Conservation (phyloP, 2,113 vertebrate species). For the Oreocharis arfaki region DNA sequence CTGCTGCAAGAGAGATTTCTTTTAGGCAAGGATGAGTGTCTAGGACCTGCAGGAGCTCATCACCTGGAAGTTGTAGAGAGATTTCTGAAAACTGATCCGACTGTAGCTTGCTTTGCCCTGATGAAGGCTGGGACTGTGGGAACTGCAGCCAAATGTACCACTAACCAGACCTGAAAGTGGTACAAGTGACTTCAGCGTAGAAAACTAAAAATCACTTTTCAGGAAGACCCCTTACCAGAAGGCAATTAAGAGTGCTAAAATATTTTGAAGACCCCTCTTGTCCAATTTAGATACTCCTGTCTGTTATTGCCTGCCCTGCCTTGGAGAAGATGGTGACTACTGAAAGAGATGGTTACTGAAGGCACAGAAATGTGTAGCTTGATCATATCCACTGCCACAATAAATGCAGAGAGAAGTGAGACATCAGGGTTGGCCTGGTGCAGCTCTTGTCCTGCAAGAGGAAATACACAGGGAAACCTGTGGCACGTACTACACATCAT, state of each 20-base stretch:
- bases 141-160: neutral
- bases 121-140: neutral
- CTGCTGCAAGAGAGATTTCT: neutral
- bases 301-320: neutral
- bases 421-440: neutral
- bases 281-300: neutral
- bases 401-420: neutral
- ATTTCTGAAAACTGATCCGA: neutral
- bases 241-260: neutral
- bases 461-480: neutral
- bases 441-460: neutral
- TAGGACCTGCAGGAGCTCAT: neutral
- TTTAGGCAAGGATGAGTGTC: neutral
- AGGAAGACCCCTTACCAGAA: neutral
- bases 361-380: neutral
- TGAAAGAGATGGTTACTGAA: neutral
- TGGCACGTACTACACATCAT: rapidly evolving
- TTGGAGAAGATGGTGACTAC: neutral
- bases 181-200: neutral
- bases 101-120: neutral
- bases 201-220: neutral
- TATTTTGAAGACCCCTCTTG: neutral
- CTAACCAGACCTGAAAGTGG: neutral
- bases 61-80: neutral
- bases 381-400: neutral